Percentiles rank a stretch among this genome's conserved stretches.
These are phyloP conservation scores for Petroica traversi DNA, from an alignment of 2,113 vertebrate genomes.

Conservation along the genomic window DNA sequence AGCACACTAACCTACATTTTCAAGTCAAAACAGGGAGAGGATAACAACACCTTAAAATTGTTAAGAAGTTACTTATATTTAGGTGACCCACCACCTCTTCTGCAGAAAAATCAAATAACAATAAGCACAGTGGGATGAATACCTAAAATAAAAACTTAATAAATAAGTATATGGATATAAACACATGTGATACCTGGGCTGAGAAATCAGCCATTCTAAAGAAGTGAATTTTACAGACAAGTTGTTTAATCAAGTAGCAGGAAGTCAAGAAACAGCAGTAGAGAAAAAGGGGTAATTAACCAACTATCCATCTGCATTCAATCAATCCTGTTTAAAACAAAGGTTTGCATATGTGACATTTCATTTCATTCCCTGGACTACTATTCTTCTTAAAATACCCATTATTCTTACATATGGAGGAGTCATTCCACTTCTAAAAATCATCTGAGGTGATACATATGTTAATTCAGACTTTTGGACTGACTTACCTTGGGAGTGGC, in stretches of 20 bases:
- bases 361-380: neutral
- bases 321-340: neutral
- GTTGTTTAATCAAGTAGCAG: neutral
- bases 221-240: neutral
- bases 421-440: neutral
- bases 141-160: neutral
- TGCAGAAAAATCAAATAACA: neutral
- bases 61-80: neutral
- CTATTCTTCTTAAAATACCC: neutral
- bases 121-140: neutral
- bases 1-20: neutral
- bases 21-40: neutral
- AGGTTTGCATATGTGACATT: neutral
- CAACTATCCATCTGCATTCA: neutral
- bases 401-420: neutral
- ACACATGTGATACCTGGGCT: fast-evolving
- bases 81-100: neutral
- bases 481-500: neutral
- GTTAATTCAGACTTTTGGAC: neutral
- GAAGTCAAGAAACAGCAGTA: neutral
- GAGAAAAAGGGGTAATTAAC: neutral
- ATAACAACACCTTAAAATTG: neutral
- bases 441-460: neutral
- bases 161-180: neutral
- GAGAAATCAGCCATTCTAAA: neutral